Base-by-base conservation (phyloP, 2,888 invertebrate species). In the Caenorhabditis sp. region DNA sequence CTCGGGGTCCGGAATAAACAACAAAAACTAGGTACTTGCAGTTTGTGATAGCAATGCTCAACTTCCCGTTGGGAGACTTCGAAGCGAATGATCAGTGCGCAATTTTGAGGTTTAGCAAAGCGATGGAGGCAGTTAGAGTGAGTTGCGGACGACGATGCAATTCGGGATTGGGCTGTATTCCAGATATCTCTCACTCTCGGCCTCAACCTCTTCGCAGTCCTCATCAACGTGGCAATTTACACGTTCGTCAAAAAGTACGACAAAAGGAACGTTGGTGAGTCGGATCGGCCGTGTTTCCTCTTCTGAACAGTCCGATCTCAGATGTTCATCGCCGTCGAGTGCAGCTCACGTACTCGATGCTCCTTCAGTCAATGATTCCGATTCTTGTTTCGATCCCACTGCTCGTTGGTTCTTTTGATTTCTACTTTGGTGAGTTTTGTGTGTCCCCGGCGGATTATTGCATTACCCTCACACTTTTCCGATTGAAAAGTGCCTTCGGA, bases 301-400 rank as follows among this genome's bases (percentile, higher is more conserved):
- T n/a, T n/a, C n/a, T n/a, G n/a, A n/a, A n/a, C n/a, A n/a, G n/a
- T n/a, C n/a, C n/a, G n/a, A n/a, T 30, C 53, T 6, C 39, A 74
- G 74, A 74, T 50, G 55, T 74, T 3, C 74, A 74, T 35, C 74
- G 74, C 4, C 61, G 74, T 8, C 61, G 74, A 24, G 66, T 74
- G 11, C 74, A 74, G 35, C 15, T 74, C 41, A 74, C 74, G 9
- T 74, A 74, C 53, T 74, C 74, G 61, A 74, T 74, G 74, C 62
- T 74, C 15, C 48, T 74, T 2, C 74, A 74, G 50, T 74, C 74
- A 9, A 74, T 68, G 66, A 74, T 74, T 17, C 74, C 74, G 17
- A 74, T 74, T 35, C 43, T 74, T 8, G 74, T 74, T 27, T 74
- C 74, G 46, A 68, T 68, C 20, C 74, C 74, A 32, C 41, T 74